phyloP scores from a whole-genome alignment of 2,888 invertebrate species.

The Melanostoma mellinum region DNA sequence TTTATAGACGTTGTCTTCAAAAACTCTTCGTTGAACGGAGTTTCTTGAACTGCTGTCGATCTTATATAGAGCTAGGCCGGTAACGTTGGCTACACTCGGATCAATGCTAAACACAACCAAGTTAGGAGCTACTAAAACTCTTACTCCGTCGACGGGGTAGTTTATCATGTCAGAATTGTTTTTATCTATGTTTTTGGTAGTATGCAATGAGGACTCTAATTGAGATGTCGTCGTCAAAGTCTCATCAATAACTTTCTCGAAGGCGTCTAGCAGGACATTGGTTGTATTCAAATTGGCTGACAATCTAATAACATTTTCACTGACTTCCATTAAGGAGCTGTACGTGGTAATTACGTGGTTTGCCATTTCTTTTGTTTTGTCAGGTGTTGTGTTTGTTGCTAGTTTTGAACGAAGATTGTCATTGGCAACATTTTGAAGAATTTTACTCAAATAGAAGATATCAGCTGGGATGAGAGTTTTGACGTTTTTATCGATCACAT shows the following conservation, averaged over 20 bases:
- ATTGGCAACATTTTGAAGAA: slow-evolving; percentile 75
- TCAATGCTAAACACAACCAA: slow-evolving; percentile 78
- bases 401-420: slow-evolving; percentile 31
- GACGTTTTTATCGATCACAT: slow-evolving; percentile 74
- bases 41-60: slow-evolving; percentile 6
- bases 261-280: slow-evolving; percentile 85
- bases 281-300: slow-evolving; percentile 85
- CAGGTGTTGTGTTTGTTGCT: slow-evolving; percentile 17
- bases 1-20: slow-evolving; percentile 74
- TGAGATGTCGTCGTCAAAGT: slow-evolving; percentile 76
- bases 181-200: slow-evolving; percentile 36
- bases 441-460: slow-evolving; percentile 83
- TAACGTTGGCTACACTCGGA: slow-evolving; percentile 78
- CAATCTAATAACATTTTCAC: slow-evolving; percentile 77
- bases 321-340: slow-evolving; percentile 83
- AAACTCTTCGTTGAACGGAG: slow-evolving; percentile 73
- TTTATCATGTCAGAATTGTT: slow-evolving; percentile 75
- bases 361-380: slow-evolving; percentile 55
- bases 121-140: slow-evolving; percentile 76
- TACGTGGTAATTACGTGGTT: slow-evolving; percentile 77
- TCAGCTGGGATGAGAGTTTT: slow-evolving; percentile 84
- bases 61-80: slow-evolving; percentile 78
- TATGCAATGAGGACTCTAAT: background rate
- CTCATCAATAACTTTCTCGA: slow-evolving; percentile 84
- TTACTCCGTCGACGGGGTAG: slow-evolving; percentile 77